A percentile compares a stretch with the other conserved stretches of the same genome.
Conservation (phyloP, 2,797 vertebrate genomes). For the Bradypodion pumilum region DNA sequence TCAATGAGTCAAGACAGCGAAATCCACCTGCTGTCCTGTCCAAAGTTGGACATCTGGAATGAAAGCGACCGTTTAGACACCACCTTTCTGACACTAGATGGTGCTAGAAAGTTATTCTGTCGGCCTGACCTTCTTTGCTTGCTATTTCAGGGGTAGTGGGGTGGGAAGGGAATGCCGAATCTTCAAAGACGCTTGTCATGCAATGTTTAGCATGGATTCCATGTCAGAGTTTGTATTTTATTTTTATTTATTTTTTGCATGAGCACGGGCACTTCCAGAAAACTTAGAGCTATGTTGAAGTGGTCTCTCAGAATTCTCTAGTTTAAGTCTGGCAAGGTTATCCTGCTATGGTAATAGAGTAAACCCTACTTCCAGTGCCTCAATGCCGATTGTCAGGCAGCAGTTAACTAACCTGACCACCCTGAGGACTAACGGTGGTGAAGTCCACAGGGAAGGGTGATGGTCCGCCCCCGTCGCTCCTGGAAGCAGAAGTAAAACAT, state of each 20-base stretch:
- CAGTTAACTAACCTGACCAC: no score
- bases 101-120: constrained; percentile 46
- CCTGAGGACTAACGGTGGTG: no score
- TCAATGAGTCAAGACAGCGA: neutral
- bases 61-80: neutral
- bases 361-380: no score
- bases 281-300: no score
- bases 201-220: neutral
- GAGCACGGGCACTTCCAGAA: neutral
- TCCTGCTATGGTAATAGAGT: no score
- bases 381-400: no score
- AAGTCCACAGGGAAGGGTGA: no score
- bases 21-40: neutral
- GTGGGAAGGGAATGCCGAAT: no score
- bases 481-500: no score
- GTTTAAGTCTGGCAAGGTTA: no score
- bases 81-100: constrained; percentile 52
- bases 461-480: no score
- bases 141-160: accelerated
- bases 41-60: neutral
- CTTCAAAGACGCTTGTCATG: neutral
- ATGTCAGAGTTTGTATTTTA: neutral
- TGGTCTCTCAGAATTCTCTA: neutral
- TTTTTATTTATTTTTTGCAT: neutral
- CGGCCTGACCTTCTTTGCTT: neutral